phyloP scores from a whole-genome alignment of 1,140 invertebrate genomes.

The Pollicipes pollicipes region DNA sequence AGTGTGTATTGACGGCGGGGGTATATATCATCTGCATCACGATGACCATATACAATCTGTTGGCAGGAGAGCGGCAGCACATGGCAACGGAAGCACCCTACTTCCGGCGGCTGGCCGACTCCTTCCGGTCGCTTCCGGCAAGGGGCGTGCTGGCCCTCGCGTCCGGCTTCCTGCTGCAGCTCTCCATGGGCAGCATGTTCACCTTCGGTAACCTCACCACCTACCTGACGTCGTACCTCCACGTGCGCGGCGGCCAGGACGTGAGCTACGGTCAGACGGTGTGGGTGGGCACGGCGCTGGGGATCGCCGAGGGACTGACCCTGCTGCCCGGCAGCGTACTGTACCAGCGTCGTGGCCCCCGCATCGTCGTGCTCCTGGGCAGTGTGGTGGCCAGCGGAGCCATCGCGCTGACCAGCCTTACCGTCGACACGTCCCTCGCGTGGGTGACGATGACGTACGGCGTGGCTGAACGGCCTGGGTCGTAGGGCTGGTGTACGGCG shows the following conservation, averaged over 20 bases:
- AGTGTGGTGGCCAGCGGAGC: background rate
- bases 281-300: slow-evolving; percentile 21
- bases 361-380: slow-evolving; percentile 12
- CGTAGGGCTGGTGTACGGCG: slow-evolving; percentile 26
- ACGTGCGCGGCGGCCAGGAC: slow-evolving; percentile 18
- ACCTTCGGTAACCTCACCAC: slow-evolving; percentile 26
- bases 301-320: background rate
- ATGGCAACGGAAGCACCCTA: too few relatives aligned
- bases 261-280: slow-evolving; percentile 25
- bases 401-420: background rate
- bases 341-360: slow-evolving; percentile 23
- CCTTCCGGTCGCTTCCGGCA: background rate
- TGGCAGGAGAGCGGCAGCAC: too few relatives aligned
- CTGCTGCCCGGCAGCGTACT: slow-evolving; percentile 24
- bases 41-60: too few relatives aligned
- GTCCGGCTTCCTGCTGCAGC: background rate
- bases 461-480: slow-evolving; percentile 27
- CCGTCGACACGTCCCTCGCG: background rate
- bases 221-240: slow-evolving; percentile 31
- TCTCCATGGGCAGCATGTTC: background rate
- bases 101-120: background rate
- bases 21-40: too few relatives aligned
- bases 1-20: too few relatives aligned
- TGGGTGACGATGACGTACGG: slow-evolving; percentile 26
- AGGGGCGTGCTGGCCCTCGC: background rate